A percentile compares a stretch with the other conserved stretches of the same genome.
These are phyloP conservation scores for Melanotaenia boesemani DNA, from an alignment of 2,797 vertebrate genomes.

Conservation along the genomic window DNA sequence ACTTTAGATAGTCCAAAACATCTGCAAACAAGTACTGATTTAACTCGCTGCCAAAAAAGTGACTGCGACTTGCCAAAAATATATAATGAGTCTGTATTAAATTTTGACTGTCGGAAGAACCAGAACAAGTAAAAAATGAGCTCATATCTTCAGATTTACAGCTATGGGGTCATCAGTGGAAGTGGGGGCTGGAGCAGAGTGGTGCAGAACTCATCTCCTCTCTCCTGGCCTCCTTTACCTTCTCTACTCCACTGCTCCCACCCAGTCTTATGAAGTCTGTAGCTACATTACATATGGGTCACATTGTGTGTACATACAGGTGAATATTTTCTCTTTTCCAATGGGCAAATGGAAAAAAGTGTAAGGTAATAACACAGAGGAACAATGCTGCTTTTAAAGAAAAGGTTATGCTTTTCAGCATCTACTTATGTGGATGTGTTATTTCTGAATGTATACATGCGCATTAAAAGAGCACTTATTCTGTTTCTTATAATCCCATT, in stretches of 20 bases:
- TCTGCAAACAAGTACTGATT: constrained; percentile 42
- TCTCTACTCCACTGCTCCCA: constrained; percentile 30
- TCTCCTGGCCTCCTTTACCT: constrained; percentile 57
- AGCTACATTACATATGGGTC: constrained; percentile 75
- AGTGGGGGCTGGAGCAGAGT: constrained; percentile 78
- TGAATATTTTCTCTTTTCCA: constrained; percentile 50
- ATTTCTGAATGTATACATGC: constrained; percentile 2
- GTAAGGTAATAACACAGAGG: constrained; percentile 3
- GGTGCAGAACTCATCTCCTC: constrained; percentile 68
- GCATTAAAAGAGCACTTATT: constrained; percentile 6
- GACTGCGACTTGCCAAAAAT: constrained; percentile 28
- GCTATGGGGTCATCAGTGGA: constrained; percentile 73
- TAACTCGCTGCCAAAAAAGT: constrained; percentile 41
- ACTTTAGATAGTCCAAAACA: constrained; percentile 32
- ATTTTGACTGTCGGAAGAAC: constrained; percentile 33
- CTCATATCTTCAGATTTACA: constrained; percentile 71
- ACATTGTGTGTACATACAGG: constrained; percentile 50
- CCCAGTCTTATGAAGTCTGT: constrained; percentile 56
- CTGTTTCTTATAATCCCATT: neutral
- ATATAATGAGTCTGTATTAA: constrained; percentile 43
- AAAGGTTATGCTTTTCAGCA: constrained; percentile 35
- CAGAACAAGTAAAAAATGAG: constrained; percentile 26
- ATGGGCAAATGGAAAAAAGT: constrained; percentile 42
- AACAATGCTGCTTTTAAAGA: constrained; percentile 45
- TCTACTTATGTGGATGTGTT: neutral